Evolutionary conservation across 2,797 vertebrate genomes (phyloP), one percentile per base, ranked within the genome.

Genomic region (Chiloscyllium punctatum): DNA sequence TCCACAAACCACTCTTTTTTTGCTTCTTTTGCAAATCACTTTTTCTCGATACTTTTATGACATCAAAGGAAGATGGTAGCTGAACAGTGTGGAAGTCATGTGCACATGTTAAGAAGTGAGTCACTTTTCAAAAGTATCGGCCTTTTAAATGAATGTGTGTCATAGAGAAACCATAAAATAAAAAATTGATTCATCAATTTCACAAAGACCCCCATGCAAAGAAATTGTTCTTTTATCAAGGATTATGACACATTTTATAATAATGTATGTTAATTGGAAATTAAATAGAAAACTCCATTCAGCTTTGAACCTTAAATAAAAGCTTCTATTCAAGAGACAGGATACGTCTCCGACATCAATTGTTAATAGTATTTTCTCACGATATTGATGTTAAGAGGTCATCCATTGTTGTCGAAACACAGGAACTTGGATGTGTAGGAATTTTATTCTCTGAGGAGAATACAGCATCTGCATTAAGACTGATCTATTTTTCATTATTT

Each of bases 361-460:
- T 90, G 87, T 66, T n/a, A 90, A 62, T 30, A n/a, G 33, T 37
- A n/a, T 57, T 53, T 62, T 91, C 88, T 62, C 8, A 21, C 2
- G 37, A 62, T n/a, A 30, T n/a, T 21, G 33, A n/a, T 68, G 33
- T 91, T 57, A 21, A 33, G 66, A 91, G 88, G 15, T 66, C n/a
- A 91, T 16, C 33, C 88, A 68, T 91, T 91, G 88, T 66, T 91
- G 57, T n/a, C 88, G 66, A 91, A 91, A n/a, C 88, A 91, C 88
- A 21, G 88, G 88, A 91, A 37, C 33, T 18, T n/a, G 33, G 5
- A 91, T 30, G 33, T 91, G 57, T 66, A n/a, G 88, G 57, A 37
- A 66, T 91, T 66, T 66, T 66, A 91, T 91, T 18, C 88, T 37
- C 57, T 91, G 6, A 66, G 27, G 57, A 91, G 15, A 23, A 33